Base-by-base conservation (phyloP, 2,797 vertebrate genomes). In the Bucorvus abyssinicus region DNA sequence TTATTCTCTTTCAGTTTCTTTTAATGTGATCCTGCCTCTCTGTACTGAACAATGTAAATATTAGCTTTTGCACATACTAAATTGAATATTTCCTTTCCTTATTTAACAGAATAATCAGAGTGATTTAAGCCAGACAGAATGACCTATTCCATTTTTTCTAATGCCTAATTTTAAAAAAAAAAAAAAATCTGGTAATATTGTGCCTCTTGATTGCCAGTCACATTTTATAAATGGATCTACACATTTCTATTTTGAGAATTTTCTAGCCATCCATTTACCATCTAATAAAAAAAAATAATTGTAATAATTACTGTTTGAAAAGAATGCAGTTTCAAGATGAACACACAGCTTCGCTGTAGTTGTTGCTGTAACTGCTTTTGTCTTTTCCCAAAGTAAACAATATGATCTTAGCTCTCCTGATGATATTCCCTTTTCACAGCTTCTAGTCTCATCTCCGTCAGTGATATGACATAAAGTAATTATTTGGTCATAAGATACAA, bases 41-140 rank as follows among this genome's bases (percentile, higher is more conserved):
- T 63, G 27, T 68, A 65, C 77, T 73, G 89, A 90, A 64, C 87
- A 91, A 34, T 86, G 95, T 87, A 93, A 96, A 96, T 94, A 94
- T 87, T 96, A 90, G 59, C 83, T 90, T 93, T 90, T 90, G 80
- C 49, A 53, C 44, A 14, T 82, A 76, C 18, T 50, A 84, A 78
- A 88, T 81, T 81, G 70, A 88, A 63, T 84, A 94, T 81, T 82
- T 69, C 36, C 36, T 91, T 78, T 71, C 81, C 47, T 81, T 94
- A 88, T 88, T 92, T 88, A 92, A 90, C 63, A 76, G 61, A 94
- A 93, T 77, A 44, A 91, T 88, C 76, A 79, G n/a, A 90, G 63
- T 63, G 8, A 17, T 36, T 83, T 81, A 70, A 91, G 65, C 20
- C 32, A 50, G 30, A 27, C 42, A 77, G 68, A 86, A 73, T 57